A percentile compares a stretch with the other conserved stretches of the same genome.
phyloP scores from a whole-genome alignment of 2,797 vertebrate genomes.

The Pangasius mekongensis region DNA sequence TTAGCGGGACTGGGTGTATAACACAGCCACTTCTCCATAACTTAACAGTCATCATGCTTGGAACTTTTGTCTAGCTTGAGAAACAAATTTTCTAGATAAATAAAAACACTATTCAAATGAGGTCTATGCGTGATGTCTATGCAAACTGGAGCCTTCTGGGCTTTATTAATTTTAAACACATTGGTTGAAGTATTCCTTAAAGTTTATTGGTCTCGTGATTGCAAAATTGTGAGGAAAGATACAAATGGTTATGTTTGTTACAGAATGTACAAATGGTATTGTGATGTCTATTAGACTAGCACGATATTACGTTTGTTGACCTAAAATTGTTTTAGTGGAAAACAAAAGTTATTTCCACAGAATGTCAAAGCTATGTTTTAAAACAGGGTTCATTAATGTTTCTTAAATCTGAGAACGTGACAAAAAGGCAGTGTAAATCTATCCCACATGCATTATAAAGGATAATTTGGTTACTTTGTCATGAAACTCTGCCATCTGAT shows the following conservation, averaged over 20 bases:
- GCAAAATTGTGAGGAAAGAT: not conserved
- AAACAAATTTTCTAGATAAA: not conserved
- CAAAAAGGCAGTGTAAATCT: not conserved
- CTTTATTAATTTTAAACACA: not conserved
- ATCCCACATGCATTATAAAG: not conserved
- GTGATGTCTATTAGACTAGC: not conserved
- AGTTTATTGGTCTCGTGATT: not conserved
- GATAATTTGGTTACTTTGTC: constrained; percentile 70
- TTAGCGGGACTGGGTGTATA: not conserved
- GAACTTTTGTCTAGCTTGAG: not conserved
- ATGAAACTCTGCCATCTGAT: constrained; percentile 78
- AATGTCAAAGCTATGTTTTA: not conserved
- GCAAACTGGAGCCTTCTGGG: not conserved
- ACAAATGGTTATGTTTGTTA: not conserved
- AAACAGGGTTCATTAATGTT: not conserved
- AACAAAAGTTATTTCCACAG: not conserved
- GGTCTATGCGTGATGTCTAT: no score
- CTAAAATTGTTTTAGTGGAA: not conserved
- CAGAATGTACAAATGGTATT: not conserved
- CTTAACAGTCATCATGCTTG: not conserved
- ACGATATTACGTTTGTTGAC: not conserved
- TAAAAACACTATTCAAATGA: not conserved
- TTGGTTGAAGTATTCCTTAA: not conserved
- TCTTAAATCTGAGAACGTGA: not conserved
- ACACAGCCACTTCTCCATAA: not conserved